Base-by-base conservation (phyloP, 2,797 vertebrate genomes). In the Coccyzus lansbergi region DNA sequence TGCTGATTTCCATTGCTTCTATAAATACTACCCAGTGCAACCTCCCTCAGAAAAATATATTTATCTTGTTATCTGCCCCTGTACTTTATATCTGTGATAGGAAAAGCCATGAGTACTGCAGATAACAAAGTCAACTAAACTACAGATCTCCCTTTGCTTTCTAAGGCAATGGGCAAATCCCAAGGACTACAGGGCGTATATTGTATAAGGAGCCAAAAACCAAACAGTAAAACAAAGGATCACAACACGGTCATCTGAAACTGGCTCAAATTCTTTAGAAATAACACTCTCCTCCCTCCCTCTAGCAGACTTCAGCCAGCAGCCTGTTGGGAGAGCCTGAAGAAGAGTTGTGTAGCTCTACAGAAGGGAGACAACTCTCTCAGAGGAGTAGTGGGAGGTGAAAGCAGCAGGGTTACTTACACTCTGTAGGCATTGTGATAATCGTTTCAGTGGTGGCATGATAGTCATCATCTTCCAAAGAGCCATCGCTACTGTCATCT, bases 391-490 rank as follows among this genome's bases (percentile, higher is more conserved):
- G 93, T 58, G 69, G 70, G 90, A 91, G 91, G 79, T 3, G 28
- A 95, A 96, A 94, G 90, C 90, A 92, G 88, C 75, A 93, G 72
- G 88, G 82, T 86, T 98, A 99, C 99, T 99, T 97, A 99, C 99
- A 98, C 96, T 99, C 99, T 6, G 98, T 98, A 86, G 99, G 99
- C 98, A 99, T 99, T 88, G 98, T 98, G 98, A 99, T 99, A 94
- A 99, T 98, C 13, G 98, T 99, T 97, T 99, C 99, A 6, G 99
- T 99, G 92, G 97, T 99, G 64, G 98, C 99, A 46, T 99, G 99
- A 93, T 99, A 99, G 93, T 99, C 99, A 94, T 99, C 99, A 22
- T 99, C 99, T 94, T 99, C 99, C 97, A 98, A 84, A 83, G 98
- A 98, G 77, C 97, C 98, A 76, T 99, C 99, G 85, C 98, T 98